A percentile compares a stretch with the other conserved stretches of the same genome.
phyloP scores from a whole-genome alignment of 2,888 invertebrate species.

The Hydropsyche betteni region DNA sequence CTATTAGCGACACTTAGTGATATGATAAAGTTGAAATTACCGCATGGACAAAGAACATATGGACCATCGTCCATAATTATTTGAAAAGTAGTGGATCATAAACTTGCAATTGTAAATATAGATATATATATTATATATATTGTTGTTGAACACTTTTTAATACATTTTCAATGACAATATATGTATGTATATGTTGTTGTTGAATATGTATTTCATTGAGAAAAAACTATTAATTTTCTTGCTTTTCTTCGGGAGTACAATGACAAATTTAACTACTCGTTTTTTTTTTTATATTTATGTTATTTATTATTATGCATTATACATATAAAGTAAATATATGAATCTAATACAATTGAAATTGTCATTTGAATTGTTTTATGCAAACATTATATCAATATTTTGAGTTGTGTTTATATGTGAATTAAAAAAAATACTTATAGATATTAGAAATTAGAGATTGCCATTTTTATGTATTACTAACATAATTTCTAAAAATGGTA shows the following conservation, averaged over 20 bases:
- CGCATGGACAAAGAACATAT: constrained; percentile 53
- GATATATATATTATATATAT: constrained; percentile 34
- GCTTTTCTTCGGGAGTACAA: constrained; percentile 47
- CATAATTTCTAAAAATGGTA: constrained; percentile 63
- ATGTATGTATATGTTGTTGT: constrained; percentile 46
- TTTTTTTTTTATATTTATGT: constrained; percentile 35
- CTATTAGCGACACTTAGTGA: constrained; percentile 67
- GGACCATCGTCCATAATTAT: constrained; percentile 58
- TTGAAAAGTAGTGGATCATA: constrained; percentile 62
- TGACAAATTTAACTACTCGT: constrained; percentile 42
- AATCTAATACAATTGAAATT: not conserved
- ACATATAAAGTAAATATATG: constrained; percentile 21
- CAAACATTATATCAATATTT: constrained; percentile 1
- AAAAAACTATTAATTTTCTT: constrained; percentile 13
- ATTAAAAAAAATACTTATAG: constrained; percentile 50
- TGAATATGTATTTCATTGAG: constrained; percentile 33
- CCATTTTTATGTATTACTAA: constrained; percentile 64
- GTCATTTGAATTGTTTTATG: constrained; percentile 20
- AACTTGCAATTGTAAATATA: constrained; percentile 54
- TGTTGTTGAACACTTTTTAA: no score
- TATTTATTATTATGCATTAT: constrained; percentile 37
- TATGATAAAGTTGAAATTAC: constrained; percentile 54
- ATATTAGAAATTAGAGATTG: constrained; percentile 63
- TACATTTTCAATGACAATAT: constrained; percentile 9
- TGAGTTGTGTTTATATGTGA: constrained; percentile 42